Evolutionary conservation across 2,113 vertebrate species (phyloP).

Genomic region (Sturnira hondurensis): DNA sequence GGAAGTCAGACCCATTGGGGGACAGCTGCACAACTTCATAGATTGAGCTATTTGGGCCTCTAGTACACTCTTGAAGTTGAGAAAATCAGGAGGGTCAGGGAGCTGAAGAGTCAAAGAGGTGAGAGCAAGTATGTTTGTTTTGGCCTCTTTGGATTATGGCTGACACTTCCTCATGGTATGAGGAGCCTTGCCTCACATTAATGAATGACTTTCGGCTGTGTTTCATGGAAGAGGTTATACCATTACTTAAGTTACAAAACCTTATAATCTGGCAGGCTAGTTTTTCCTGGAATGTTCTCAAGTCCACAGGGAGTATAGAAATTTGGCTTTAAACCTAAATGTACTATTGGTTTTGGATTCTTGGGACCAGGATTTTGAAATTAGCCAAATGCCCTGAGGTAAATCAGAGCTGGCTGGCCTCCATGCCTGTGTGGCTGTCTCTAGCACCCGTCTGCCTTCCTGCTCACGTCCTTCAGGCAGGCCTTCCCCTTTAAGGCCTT

Average conservation of each 20-base stretch:
- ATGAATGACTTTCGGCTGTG: background rate
- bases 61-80: background rate
- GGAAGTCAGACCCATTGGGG: background rate
- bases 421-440: background rate
- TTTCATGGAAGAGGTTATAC: background rate
- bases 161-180: background rate
- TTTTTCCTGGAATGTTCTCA: background rate
- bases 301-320: background rate
- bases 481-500: background rate
- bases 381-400: background rate
- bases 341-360: background rate
- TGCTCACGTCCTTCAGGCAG: background rate
- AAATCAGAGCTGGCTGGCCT: background rate
- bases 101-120: background rate
- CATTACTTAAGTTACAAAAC: background rate
- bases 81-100: background rate
- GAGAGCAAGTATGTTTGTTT: background rate
- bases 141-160: no score
- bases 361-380: background rate
- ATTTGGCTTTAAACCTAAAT: background rate
- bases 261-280: background rate
- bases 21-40: background rate
- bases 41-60: background rate
- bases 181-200: background rate
- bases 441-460: background rate